These are phyloP conservation scores for Patella caerulea DNA, from an alignment of 2,888 invertebrate genomes.

Conservation along the genomic window DNA sequence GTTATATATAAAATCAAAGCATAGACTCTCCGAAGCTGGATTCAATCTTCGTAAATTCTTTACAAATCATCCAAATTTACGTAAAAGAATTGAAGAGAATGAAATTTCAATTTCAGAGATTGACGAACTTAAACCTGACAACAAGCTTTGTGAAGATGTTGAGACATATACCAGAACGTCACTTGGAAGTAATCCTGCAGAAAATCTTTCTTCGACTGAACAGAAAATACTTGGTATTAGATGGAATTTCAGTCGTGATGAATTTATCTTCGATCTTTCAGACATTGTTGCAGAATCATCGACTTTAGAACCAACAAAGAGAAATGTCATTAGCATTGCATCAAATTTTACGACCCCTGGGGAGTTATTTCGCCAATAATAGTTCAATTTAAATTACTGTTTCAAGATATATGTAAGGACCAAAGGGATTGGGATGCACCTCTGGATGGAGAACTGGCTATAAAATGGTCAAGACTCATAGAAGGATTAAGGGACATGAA, in stretches of 20 bases:
- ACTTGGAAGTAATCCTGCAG: background rate
- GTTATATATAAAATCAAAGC: background rate
- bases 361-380: background rate
- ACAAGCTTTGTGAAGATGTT: background rate
- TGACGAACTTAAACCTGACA: background rate
- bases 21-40: background rate
- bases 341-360: background rate
- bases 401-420: background rate
- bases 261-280: background rate
- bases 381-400: background rate
- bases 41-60: background rate
- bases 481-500: background rate
- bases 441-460: background rate
- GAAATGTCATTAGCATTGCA: background rate
- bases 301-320: background rate
- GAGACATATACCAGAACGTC: background rate
- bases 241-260: background rate
- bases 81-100: background rate
- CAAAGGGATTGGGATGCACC: background rate
- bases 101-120: background rate
- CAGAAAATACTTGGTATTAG: background rate
- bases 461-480: background rate
- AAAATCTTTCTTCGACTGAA: background rate
- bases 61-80: background rate
- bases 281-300: background rate